phyloP scores from a whole-genome alignment of 2,113 vertebrate genomes.

The Ictalurus furcatus region DNA sequence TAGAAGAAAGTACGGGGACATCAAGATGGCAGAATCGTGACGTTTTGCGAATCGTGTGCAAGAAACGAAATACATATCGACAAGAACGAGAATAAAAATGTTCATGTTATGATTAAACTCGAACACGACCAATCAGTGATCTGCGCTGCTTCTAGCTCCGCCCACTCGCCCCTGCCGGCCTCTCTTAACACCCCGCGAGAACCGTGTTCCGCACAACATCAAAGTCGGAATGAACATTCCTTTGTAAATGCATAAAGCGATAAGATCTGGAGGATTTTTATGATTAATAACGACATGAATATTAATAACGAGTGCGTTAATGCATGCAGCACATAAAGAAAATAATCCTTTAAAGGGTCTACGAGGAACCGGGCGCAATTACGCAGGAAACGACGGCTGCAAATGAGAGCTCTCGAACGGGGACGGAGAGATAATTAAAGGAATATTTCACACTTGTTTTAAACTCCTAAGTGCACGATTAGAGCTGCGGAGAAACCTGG shows the following conservation, averaged over 20 bases:
- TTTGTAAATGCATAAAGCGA: neutral
- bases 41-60: too few species aligned
- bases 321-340: neutral
- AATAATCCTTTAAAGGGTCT: neutral
- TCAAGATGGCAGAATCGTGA: too few species aligned
- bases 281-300: neutral
- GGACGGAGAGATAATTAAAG: neutral
- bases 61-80: too few species aligned
- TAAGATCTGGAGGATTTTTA: neutral
- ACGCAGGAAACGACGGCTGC: neutral
- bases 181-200: too few species aligned
- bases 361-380: neutral
- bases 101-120: too few species aligned
- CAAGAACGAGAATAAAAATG: too few species aligned
- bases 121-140: neutral
- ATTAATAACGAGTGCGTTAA: neutral
- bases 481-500: neutral
- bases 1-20: too few species aligned
- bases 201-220: neutral
- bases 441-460: conserved; percentile 6
- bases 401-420: neutral
- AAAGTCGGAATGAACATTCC: neutral
- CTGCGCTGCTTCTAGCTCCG: neutral
- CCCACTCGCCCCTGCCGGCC: neutral
- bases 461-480: neutral